These are phyloP conservation scores for Ganaspis brasiliensis DNA, from an alignment of 2,888 invertebrate species.

Conservation along the genomic window DNA sequence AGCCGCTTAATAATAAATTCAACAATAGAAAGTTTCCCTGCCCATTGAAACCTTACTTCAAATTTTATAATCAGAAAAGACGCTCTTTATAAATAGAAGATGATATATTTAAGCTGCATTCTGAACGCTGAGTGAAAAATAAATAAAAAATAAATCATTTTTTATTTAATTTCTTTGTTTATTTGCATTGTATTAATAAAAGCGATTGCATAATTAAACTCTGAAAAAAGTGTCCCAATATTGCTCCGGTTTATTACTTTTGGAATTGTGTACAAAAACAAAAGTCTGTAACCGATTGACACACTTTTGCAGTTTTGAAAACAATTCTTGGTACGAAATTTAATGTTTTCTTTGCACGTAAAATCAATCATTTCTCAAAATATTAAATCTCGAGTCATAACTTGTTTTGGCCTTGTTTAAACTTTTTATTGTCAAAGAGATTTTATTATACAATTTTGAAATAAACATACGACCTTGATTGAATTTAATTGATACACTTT, in stretches of 20 bases:
- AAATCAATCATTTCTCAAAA: background rate
- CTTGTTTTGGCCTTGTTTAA: too few species aligned
- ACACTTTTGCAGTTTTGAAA: background rate
- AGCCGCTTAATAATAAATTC: background rate
- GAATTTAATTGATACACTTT: too few species aligned
- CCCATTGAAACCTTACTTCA: background rate
- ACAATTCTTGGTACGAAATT: slow-evolving; percentile 2
- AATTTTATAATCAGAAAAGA: too few species aligned
- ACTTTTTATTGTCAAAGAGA: background rate
- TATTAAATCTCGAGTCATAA: too few species aligned
- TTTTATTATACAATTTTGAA: background rate
- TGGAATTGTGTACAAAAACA: slow-evolving; percentile 15
- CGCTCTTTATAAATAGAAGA: too few species aligned
- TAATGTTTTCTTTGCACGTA: background rate
- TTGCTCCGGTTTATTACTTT: background rate
- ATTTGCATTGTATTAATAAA: too few species aligned
- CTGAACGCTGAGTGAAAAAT: too few species aligned
- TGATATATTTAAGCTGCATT: too few species aligned
- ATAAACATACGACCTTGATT: too few species aligned
- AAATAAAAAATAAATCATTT: too few species aligned
- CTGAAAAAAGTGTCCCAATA: background rate
- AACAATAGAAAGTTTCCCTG: slow-evolving; percentile 9
- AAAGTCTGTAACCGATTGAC: background rate
- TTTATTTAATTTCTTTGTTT: too few species aligned
- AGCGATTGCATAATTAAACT: too few species aligned